Evolutionary conservation across 2,797 vertebrate genomes (phyloP).

Genomic region (Hyperoplus immaculatus): DNA sequence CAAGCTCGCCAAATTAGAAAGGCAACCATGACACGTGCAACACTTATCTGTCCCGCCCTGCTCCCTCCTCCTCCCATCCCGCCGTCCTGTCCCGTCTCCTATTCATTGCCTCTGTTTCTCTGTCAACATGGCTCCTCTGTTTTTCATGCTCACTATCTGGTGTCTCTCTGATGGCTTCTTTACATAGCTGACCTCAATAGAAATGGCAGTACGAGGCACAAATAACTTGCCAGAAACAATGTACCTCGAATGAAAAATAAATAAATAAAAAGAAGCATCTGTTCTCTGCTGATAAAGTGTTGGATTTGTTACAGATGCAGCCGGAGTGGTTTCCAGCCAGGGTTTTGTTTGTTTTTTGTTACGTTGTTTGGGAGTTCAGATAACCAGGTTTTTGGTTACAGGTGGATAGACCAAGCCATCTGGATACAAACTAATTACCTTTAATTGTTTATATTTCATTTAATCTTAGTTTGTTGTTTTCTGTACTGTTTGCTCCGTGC

Average conservation of each 20-base stretch:
- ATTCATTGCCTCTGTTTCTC: conserved; percentile 30
- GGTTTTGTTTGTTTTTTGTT: conserved; percentile 13
- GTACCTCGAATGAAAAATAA: conserved; percentile 44
- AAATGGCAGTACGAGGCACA: conserved; percentile 53
- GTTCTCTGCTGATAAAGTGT: conserved; percentile 50
- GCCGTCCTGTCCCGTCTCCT: conserved; percentile 25
- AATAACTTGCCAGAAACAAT: conserved; percentile 55
- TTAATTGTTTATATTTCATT: conserved; percentile 22
- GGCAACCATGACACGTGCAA: conserved; percentile 55
- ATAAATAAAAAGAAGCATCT: conserved; percentile 37
- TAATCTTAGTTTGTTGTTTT: conserved; percentile 26
- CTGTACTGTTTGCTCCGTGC: background rate
- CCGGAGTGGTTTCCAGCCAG: conserved; percentile 11
- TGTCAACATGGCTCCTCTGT: conserved; percentile 50
- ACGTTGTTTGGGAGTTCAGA: conserved; percentile 29
- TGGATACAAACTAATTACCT: conserved; percentile 4
- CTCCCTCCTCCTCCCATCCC: conserved; percentile 25
- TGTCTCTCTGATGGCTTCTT: conserved; percentile 60
- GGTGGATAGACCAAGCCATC: conserved; percentile 19
- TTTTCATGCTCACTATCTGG: conserved; percentile 41
- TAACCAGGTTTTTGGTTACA: conserved; percentile 23
- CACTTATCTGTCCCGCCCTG: conserved; percentile 42
- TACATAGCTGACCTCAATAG: conserved; percentile 62
- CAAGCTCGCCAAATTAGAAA: conserved; percentile 65
- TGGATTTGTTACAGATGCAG: conserved; percentile 46